These are phyloP conservation scores for Thinocorus orbignyianus DNA, from an alignment of 2,113 vertebrate species.

Conservation along the genomic window DNA sequence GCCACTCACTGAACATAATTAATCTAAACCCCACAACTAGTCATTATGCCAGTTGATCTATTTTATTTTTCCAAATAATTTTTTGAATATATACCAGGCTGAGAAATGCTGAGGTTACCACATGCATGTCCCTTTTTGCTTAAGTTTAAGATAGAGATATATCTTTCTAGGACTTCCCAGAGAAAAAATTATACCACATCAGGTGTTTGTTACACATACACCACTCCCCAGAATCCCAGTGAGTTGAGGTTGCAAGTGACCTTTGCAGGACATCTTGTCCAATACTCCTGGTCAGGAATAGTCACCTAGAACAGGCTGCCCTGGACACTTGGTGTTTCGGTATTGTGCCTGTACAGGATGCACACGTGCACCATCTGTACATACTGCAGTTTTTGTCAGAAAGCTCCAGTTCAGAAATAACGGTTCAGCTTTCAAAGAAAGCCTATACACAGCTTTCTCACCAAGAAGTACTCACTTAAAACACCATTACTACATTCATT, in stretches of 20 bases:
- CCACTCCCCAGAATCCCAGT: neutral
- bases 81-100: neutral
- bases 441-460: neutral
- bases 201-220: neutral
- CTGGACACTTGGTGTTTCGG: neutral
- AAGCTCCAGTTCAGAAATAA: neutral
- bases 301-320: neutral
- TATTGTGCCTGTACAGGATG: too few species aligned
- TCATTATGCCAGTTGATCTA: neutral
- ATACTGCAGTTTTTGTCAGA: neutral
- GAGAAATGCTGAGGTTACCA: neutral
- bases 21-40: neutral
- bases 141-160: neutral
- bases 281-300: neutral
- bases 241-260: neutral
- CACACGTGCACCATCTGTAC: accelerated
- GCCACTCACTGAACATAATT: neutral
- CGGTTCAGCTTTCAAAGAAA: neutral
- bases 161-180: neutral
- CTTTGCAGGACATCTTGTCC: neutral
- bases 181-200: accelerated
- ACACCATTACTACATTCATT: neutral
- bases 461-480: neutral
- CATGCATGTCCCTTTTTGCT: neutral
- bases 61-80: neutral